Evolutionary conservation across 2,888 invertebrate genomes (phyloP).

Genomic region (Allacma fusca): DNA sequence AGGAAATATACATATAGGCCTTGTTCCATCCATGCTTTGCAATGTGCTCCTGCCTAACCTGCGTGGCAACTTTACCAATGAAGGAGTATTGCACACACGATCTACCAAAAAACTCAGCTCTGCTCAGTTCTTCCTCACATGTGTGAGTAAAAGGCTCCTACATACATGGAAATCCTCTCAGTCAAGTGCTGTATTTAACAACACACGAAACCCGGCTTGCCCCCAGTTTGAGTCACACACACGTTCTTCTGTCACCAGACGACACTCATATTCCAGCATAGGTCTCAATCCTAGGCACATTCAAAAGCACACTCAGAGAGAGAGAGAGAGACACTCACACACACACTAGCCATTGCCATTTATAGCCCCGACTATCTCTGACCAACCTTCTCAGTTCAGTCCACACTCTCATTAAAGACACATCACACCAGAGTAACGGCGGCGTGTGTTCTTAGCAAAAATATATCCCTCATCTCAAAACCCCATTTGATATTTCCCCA

Average conservation of each 20-base stretch:
- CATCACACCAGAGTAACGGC: conserved; percentile 26
- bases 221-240: conserved; percentile 59
- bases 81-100: conserved; percentile 1
- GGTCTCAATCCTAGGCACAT: conserved; percentile 9
- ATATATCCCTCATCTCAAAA: too few species aligned
- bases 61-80: not conserved
- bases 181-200: conserved; percentile 55
- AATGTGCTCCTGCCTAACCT: too few species aligned
- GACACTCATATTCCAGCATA: conserved; percentile 31
- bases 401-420: conserved; percentile 28
- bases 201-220: conserved; percentile 58
- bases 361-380: conserved; percentile 39
- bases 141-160: conserved; percentile 1
- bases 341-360: conserved; percentile 35
- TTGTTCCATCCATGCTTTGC: too few species aligned
- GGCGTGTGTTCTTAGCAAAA: not conserved
- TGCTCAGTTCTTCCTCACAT: not conserved
- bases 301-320: too few species aligned
- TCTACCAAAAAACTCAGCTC: not conserved
- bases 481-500: too few species aligned
- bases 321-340: not conserved
- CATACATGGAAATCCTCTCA: conserved; percentile 9
- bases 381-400: conserved; percentile 41
- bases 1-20: too few species aligned
- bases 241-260: conserved; percentile 37